phyloP scores from a whole-genome alignment of 2,888 invertebrate genomes.

The Halictus ligatus region DNA sequence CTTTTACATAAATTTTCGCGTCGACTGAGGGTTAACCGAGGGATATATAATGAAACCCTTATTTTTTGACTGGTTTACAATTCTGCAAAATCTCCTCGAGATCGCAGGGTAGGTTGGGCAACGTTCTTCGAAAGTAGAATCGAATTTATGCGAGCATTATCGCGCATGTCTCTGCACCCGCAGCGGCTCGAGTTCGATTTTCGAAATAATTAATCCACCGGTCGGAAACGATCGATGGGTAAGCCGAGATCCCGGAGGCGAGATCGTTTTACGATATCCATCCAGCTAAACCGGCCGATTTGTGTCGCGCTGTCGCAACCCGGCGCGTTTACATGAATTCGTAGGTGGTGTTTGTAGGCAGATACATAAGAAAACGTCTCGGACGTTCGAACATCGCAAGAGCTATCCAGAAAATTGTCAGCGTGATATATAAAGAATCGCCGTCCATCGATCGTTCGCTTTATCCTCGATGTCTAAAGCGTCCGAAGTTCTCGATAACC shows the following conservation, averaged over 20 bases:
- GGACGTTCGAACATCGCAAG: neutral
- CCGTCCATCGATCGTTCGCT: neutral
- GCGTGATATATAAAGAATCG: neutral
- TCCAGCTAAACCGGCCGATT: conserved; percentile 29
- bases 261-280: conserved; percentile 54
- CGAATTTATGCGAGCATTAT: neutral
- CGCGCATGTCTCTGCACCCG: neutral
- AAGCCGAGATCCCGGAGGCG: conserved; percentile 38
- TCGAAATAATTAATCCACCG: conserved; percentile 49
- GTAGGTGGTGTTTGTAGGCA: neutral
- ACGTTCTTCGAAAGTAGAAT: neutral
- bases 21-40: too few relatives aligned
- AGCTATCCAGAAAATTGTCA: neutral
- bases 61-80: neutral
- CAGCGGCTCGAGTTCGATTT: conserved; percentile 31
- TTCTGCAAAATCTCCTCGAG: neutral
- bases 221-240: conserved; percentile 47
- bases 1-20: too few relatives aligned
- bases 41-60: neutral
- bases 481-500: neutral
- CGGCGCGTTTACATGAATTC: conserved; percentile 27
- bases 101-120: neutral
- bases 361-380: neutral
- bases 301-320: conserved; percentile 56
- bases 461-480: neutral